Evolutionary conservation across 2,888 invertebrate genomes (phyloP).

Genomic region (Chymomyza fuscimana): DNA sequence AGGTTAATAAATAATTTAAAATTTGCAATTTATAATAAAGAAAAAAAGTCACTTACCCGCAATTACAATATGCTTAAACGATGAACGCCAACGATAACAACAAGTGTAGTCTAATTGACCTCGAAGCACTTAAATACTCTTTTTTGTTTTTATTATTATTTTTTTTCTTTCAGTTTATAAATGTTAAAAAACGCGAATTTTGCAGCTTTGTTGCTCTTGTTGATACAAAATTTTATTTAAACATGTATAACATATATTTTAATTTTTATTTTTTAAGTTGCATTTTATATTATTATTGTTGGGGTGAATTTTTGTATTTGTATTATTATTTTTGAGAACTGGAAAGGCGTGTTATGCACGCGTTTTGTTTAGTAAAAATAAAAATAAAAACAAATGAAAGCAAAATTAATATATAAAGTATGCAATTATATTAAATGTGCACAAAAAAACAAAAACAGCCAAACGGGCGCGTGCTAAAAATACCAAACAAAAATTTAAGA

Average conservation of each 20-base stretch:
- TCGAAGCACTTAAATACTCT: constrained; percentile 44
- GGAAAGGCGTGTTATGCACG: constrained; percentile 17
- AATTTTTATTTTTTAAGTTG: constrained; percentile 10
- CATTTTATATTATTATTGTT: neutral
- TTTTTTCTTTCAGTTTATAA: constrained; percentile 2
- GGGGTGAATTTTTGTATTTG: constrained; percentile 11
- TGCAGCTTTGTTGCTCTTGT: neutral
- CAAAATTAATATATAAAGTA: neutral
- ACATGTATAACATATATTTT: neutral
- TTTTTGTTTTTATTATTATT: neutral
- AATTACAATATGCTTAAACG: constrained; percentile 25
- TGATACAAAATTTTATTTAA: too few relatives aligned
- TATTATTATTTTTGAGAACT: constrained; percentile 26
- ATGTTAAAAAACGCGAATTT: constrained; percentile 19
- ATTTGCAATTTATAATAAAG: neutral
- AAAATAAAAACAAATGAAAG: neutral
- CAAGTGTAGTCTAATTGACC: constrained; percentile 45
- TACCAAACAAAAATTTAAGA: too few relatives aligned
- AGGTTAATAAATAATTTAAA: neutral
- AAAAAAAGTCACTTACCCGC: constrained; percentile 28
- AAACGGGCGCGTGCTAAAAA: neutral
- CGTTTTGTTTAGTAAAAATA: constrained; percentile 23
- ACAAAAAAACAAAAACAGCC: neutral
- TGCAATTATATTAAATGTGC: constrained; percentile 6
- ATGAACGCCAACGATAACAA: constrained; percentile 25